Evolutionary conservation across 2,113 vertebrate species (phyloP).

Genomic region (Elanoides forficatus): DNA sequence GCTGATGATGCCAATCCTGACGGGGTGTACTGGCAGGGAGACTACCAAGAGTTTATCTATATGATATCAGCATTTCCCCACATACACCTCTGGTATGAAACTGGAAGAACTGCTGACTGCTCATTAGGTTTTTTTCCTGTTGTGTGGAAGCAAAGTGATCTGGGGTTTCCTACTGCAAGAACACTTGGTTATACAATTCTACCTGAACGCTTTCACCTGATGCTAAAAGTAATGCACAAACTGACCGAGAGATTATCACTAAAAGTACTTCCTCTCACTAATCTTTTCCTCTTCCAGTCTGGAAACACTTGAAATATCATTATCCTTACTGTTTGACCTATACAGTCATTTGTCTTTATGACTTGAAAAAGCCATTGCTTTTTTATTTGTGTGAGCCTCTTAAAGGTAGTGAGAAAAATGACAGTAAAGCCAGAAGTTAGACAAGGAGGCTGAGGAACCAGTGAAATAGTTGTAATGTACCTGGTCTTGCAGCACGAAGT

Average conservation of each 20-base stretch:
- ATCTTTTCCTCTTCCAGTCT: not conserved
- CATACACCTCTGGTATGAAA: not conserved
- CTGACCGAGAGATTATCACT: not conserved
- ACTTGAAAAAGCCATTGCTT: not conserved
- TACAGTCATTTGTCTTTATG: not conserved
- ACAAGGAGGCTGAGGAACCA: not conserved
- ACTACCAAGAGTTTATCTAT: not conserved
- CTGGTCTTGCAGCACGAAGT: not conserved
- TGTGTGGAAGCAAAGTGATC: not conserved
- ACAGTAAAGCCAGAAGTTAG: not conserved
- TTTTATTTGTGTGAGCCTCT: not conserved
- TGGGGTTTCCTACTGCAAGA: not conserved
- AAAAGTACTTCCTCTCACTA: not conserved
- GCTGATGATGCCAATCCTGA: not conserved
- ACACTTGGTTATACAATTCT: not conserved
- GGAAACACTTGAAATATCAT: not conserved
- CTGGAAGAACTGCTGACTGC: not conserved
- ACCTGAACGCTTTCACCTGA: rapidly evolving
- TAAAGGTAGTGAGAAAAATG: not conserved
- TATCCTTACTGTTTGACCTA: not conserved
- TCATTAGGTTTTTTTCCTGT: not conserved
- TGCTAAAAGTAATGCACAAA: not conserved
- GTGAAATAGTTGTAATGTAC: not conserved
- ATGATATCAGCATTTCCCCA: not conserved
- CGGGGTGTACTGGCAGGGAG: not conserved